Base-by-base conservation (phyloP, 2,888 invertebrate species). In the Trissoscelio sp. region DNA sequence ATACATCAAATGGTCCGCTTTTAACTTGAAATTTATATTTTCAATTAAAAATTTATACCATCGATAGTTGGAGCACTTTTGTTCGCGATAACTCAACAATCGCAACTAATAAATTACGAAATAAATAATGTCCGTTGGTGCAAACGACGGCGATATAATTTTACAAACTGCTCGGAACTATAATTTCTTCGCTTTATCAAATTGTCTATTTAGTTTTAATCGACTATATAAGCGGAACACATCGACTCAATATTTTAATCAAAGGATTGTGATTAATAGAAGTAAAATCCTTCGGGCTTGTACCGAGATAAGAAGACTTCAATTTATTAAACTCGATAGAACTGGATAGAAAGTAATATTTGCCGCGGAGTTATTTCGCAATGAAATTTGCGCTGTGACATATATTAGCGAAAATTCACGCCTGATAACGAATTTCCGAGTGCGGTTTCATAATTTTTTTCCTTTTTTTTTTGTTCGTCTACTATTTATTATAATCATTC, bases 1-100 rank as follows among this genome's bases (percentile, higher is more conserved):
- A 46, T 60, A 73, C 46, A 79, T 73, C 73, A 66, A 72, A 67
- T 53, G 44, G 42, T 44, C 60, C 42, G 48, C 37, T 73, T 79
- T 73, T 44, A 73, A 12, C 53, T 44, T 44, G 9, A 53, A 69
- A 67, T 67, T 69, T 77, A 60, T 69, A 53, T 51, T 77, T 79
- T 72, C 66, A 58, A 79, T 67, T 66, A 79, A 79, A 72, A 64
- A 62, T 70, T 42, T 57, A 67, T 12, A 11, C 14, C 31, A 14
- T 16, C 16, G 2, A 12, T 9, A 11, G 24, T 60, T 44, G 28
- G 28, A 14, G 7, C 16, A 28, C n/a, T 57, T 57, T 53, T 9
- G 34, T 20, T 51, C 24, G 51, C 24, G 11, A 24, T 20, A 0
- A 51, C 4, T 24, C 14, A 12, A 31, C 28, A 12, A 53, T 11